Conservation (phyloP, 2,113 vertebrate genomes). For the Podiceps cristatus region DNA sequence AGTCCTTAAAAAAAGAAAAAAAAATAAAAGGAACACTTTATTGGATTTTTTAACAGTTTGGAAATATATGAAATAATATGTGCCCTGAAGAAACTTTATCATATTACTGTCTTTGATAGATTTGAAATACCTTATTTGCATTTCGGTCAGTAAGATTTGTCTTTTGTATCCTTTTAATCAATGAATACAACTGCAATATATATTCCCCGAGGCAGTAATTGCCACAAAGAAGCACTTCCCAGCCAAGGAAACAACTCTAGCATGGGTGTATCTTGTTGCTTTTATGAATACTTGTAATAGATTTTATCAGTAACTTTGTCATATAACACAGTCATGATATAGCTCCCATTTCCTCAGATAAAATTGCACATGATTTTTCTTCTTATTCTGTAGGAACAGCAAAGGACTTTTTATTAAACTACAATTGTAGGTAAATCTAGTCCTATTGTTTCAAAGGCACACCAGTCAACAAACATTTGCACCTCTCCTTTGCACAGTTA, state of each 20-base stretch:
- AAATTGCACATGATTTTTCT: background rate
- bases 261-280: background rate
- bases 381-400: background rate
- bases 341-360: background rate
- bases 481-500: background rate
- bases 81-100: constrained; percentile 60
- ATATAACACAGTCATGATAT: background rate
- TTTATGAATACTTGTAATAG: constrained; percentile 7
- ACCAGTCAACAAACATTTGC: background rate
- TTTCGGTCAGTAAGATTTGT: constrained; percentile 60
- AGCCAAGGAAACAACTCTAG: background rate
- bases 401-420: background rate
- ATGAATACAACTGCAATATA: constrained; percentile 54
- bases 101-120: constrained; percentile 51
- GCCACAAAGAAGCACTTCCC: constrained; percentile 29
- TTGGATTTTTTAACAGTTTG: constrained; percentile 32
- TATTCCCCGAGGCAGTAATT: constrained; percentile 47
- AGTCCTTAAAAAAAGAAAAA: constrained; percentile 14
- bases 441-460: background rate
- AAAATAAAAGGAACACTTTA: constrained; percentile 42
- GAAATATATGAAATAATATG: constrained; percentile 37
- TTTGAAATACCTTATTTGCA: constrained; percentile 60
- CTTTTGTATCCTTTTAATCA: constrained; percentile 67
- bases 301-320: constrained; percentile 29
- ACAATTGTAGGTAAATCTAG: background rate